Evolutionary conservation across 2,888 invertebrate genomes (phyloP).

Genomic region (Boloria euphrosyne): DNA sequence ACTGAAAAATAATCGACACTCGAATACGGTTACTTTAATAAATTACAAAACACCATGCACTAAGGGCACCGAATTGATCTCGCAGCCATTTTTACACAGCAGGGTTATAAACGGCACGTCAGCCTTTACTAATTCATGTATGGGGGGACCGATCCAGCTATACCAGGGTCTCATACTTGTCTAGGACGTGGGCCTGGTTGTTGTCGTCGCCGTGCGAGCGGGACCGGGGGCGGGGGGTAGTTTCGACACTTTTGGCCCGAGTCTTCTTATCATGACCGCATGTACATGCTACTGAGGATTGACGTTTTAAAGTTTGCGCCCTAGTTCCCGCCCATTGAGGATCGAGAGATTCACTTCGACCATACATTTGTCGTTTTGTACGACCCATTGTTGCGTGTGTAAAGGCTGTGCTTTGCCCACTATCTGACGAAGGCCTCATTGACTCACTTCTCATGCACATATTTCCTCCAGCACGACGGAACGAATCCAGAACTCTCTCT

Average conservation of each 20-base stretch:
- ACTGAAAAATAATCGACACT: conserved; percentile 30
- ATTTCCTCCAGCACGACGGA: conserved; percentile 66
- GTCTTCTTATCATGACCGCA: conserved; percentile 76
- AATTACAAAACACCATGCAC: conserved; percentile 52
- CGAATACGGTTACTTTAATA: conserved; percentile 41
- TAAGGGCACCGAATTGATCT: conserved; percentile 46
- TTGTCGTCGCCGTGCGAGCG: conserved; percentile 72
- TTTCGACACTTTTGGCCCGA: conserved; percentile 58
- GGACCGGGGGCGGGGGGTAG: conserved; percentile 60
- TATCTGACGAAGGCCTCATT: conserved; percentile 59
- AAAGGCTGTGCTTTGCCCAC: conserved; percentile 56
- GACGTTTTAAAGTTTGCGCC: conserved; percentile 71
- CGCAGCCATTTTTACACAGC: conserved; percentile 35
- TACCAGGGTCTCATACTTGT: conserved; percentile 79
- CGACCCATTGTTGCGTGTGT: conserved; percentile 65
- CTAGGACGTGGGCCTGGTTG: conserved; percentile 68
- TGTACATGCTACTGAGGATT: conserved; percentile 74
- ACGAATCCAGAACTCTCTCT: conserved; percentile 73
- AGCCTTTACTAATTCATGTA: conserved; percentile 46
- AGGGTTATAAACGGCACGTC: conserved; percentile 32
- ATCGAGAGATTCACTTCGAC: conserved; percentile 72
- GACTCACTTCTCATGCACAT: conserved; percentile 58
- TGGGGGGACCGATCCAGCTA: conserved; percentile 51
- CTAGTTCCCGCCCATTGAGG: conserved; percentile 64
- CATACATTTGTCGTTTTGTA: conserved; percentile 59